phyloP scores from a whole-genome alignment of 2,113 vertebrate genomes.

The Albula goreensis region DNA sequence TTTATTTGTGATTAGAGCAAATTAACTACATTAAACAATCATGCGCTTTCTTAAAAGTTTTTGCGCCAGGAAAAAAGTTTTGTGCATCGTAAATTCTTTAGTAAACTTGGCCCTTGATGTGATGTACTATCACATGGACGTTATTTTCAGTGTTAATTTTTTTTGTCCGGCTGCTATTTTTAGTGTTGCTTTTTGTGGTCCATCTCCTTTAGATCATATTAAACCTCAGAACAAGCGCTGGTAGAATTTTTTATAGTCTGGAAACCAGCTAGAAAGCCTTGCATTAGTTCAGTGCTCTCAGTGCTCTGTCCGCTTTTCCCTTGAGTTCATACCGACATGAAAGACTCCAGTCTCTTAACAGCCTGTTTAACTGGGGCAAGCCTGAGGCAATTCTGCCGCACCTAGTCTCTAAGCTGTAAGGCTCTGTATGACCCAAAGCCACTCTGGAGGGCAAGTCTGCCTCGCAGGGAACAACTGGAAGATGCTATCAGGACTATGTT shows the following conservation, averaged over 20 bases:
- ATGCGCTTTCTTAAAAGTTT: too few relatives aligned
- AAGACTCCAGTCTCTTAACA: neutral
- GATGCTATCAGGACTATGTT: slow-evolving; percentile 11
- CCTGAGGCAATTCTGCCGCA: neutral
- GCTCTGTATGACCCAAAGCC: neutral
- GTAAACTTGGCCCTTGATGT: too few relatives aligned
- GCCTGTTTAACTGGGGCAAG: neutral
- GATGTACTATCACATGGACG: neutral
- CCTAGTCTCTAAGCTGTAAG: neutral
- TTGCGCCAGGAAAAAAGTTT: too few relatives aligned
- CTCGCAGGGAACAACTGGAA: neutral
- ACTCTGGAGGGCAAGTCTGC: neutral
- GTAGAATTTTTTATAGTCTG: neutral
- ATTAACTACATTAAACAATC: too few relatives aligned
- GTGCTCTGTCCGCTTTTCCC: neutral
- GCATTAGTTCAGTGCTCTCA: neutral
- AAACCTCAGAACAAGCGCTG: neutral
- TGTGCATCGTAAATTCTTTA: too few relatives aligned
- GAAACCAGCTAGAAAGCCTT: neutral
- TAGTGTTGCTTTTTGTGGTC: neutral
- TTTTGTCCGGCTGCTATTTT: too few relatives aligned
- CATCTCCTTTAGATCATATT: neutral
- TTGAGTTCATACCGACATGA: neutral
- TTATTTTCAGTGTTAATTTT: neutral
- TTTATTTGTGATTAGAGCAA: too few relatives aligned